Percentiles rank a stretch among this genome's conserved stretches.
Conservation (phyloP, 2,888 invertebrate genomes). For the Dolichopus griseipennis region DNA sequence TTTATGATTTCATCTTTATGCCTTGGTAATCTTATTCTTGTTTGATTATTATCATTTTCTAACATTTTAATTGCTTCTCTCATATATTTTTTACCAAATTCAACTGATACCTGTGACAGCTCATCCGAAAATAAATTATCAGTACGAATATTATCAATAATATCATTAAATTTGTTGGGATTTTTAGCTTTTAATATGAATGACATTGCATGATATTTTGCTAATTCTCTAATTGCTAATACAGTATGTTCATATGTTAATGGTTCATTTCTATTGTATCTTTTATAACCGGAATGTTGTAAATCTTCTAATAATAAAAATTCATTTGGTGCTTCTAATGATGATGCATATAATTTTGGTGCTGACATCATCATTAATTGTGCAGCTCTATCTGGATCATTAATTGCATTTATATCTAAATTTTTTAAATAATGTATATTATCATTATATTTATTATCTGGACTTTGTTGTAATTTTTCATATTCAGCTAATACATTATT, state of each 20-base stretch:
- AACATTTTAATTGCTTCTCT: slow-evolving; percentile 28
- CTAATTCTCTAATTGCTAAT: slow-evolving; percentile 41
- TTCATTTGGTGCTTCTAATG: slow-evolving; percentile 27
- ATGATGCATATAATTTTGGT: slow-evolving; percentile 28
- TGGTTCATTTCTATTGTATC: slow-evolving; percentile 34
- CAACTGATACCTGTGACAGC: slow-evolving; percentile 29
- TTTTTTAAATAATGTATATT: not conserved
- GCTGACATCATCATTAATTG: slow-evolving; percentile 17
- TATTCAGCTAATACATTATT: slow-evolving; percentile 28
- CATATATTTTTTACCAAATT: slow-evolving; percentile 32
- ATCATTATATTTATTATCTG: slow-evolving; percentile 9
- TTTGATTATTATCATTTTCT: slow-evolving; percentile 22
- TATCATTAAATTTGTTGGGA: slow-evolving; percentile 23
- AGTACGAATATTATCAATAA: slow-evolving; percentile 24
- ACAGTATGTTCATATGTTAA: slow-evolving; percentile 40
- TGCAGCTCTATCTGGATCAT: slow-evolving; percentile 15
- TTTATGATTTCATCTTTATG: slow-evolving; percentile 23
- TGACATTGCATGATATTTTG: slow-evolving; percentile 46
- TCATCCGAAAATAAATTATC: slow-evolving; percentile 31
- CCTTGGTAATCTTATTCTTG: slow-evolving; percentile 15
- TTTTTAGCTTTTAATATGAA: slow-evolving; percentile 38
- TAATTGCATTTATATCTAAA: not conserved
- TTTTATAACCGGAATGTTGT: slow-evolving; percentile 22
- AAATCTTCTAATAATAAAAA: slow-evolving; percentile 35
- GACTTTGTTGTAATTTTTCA: slow-evolving; percentile 18